Percentiles rank a stretch among this genome's conserved stretches.
These are phyloP conservation scores for Champsocephalus gunnari DNA, from an alignment of 2,797 vertebrate genomes.

Conservation along the genomic window DNA sequence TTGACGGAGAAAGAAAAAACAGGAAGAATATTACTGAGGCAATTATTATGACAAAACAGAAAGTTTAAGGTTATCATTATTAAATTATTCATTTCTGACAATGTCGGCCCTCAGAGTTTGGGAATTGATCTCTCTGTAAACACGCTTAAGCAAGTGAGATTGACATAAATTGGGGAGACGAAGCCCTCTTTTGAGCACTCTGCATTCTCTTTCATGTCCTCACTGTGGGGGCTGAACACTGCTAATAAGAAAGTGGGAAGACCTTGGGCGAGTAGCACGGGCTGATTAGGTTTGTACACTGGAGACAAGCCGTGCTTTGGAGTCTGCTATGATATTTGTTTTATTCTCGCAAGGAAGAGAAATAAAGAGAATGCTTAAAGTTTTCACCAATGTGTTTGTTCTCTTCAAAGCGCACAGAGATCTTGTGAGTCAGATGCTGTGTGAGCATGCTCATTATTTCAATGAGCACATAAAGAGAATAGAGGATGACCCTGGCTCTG, in stretches of 20 bases:
- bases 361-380: slow-evolving; percentile 83
- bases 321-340: slow-evolving; percentile 78
- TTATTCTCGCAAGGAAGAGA: slow-evolving; percentile 77
- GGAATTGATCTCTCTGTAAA: slow-evolving; percentile 82
- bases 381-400: slow-evolving; percentile 82
- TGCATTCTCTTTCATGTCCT: slow-evolving; percentile 78
- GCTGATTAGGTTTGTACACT: slow-evolving; percentile 81
- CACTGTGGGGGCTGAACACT: slow-evolving; percentile 68
- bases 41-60: slow-evolving; percentile 72
- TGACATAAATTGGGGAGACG: slow-evolving; percentile 76
- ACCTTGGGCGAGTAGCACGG: slow-evolving; percentile 74
- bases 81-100: slow-evolving; percentile 78
- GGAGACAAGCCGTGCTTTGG: slow-evolving; percentile 75
- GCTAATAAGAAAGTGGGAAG: slow-evolving; percentile 77
- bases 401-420: slow-evolving; percentile 78
- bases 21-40: slow-evolving; percentile 66
- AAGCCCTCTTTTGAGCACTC: slow-evolving; percentile 60
- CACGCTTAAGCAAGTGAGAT: slow-evolving; percentile 72
- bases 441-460: slow-evolving; percentile 81
- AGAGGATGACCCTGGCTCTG: slow-evolving; percentile 75
- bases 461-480: slow-evolving; percentile 86
- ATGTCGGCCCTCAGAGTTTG: slow-evolving; percentile 71
- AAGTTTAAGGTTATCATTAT: slow-evolving; percentile 76
- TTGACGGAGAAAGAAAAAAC: slow-evolving; percentile 41
- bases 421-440: slow-evolving; percentile 72